Conservation (phyloP, 2,797 vertebrate genomes). For the Poecilia wingei region DNA sequence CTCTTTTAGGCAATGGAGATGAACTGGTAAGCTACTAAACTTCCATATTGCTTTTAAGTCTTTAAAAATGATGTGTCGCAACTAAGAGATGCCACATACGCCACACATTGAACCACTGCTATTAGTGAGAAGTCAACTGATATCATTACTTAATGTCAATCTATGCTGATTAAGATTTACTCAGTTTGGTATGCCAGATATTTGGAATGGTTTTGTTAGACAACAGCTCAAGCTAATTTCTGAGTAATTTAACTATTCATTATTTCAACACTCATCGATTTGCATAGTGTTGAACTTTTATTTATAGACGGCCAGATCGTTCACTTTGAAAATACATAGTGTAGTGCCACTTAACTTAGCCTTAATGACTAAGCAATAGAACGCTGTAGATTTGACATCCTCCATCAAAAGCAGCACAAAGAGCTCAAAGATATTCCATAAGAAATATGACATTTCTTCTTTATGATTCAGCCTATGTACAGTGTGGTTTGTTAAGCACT, state of each 20-base stretch:
- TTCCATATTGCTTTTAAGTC: too few relatives aligned
- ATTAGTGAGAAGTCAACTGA: too few relatives aligned
- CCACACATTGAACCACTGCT: too few relatives aligned
- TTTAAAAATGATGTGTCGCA: too few relatives aligned
- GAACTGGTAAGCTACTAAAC: too few relatives aligned
- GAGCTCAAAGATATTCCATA: not conserved
- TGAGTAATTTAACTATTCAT: not conserved
- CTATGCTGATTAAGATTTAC: not conserved
- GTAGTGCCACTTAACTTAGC: too few relatives aligned
- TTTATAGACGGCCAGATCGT: not conserved
- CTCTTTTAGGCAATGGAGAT: too few relatives aligned
- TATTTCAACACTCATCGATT: not conserved
- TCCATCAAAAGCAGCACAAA: not conserved
- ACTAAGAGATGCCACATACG: too few relatives aligned
- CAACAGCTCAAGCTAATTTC: not conserved
- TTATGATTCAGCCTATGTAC: not conserved
- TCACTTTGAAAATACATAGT: not conserved
- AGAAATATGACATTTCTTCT: not conserved
- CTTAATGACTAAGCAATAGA: not conserved
- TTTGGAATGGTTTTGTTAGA: not conserved
- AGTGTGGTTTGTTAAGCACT: not conserved
- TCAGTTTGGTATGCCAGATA: not conserved
- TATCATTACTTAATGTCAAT: not conserved
- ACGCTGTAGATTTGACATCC: not conserved
- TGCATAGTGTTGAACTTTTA: not conserved